Percentiles rank a stretch among this genome's conserved stretches.
phyloP scores from a whole-genome alignment of 2,797 vertebrate species.

The Ptychobarbus kaznakovi region DNA sequence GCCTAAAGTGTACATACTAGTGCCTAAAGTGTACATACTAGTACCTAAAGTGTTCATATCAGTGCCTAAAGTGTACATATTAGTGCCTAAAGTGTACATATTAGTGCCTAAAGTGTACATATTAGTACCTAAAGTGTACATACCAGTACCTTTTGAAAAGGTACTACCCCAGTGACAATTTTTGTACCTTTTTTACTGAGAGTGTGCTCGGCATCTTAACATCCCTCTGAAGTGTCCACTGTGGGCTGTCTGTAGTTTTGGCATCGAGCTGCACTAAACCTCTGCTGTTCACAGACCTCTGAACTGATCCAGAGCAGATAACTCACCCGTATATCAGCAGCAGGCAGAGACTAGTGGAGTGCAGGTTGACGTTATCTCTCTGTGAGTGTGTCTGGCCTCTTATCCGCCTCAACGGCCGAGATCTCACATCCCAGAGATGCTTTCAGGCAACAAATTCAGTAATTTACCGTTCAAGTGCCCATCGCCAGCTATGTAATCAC shows the following conservation, averaged over 20 bases:
- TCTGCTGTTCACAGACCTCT: slow-evolving; percentile 14
- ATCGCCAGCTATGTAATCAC: background rate
- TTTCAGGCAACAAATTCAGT: slow-evolving; percentile 30
- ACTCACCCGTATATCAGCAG: slow-evolving; percentile 30
- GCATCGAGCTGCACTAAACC: background rate
- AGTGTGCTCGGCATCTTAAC: background rate
- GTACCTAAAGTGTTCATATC: background rate
- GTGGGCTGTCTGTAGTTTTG: background rate
- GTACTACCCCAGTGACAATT: background rate
- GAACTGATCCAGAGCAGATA: slow-evolving; percentile 44
- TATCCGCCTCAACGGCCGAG: slow-evolving; percentile 11
- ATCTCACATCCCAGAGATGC: slow-evolving; percentile 34
- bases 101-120: background rate
- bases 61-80: background rate
- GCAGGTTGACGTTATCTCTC: slow-evolving; percentile 37
- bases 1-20: background rate
- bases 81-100: background rate
- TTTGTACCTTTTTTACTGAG: background rate
- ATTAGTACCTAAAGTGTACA: background rate
- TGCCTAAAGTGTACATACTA: background rate
- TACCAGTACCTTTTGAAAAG: background rate
- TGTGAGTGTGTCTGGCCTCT: slow-evolving; percentile 13
- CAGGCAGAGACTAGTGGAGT: slow-evolving; percentile 23
- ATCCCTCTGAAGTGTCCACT: background rate
- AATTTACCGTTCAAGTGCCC: background rate